These are phyloP conservation scores for Pterostichus madidus DNA, from an alignment of 2,888 invertebrate genomes.

Conservation along the genomic window DNA sequence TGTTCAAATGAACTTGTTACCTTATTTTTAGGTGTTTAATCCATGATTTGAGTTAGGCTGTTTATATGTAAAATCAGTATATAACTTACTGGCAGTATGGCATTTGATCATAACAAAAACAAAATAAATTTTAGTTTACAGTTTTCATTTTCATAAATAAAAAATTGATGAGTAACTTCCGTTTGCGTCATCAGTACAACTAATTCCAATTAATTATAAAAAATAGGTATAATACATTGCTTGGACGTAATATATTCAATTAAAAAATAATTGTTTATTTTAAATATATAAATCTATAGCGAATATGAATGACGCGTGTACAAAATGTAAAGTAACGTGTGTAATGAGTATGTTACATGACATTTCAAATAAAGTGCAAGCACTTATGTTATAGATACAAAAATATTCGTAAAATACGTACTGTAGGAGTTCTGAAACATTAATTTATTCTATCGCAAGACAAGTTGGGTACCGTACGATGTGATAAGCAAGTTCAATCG, in stretches of 20 bases:
- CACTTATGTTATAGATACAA: conserved; percentile 28
- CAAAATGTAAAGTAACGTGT: conserved; percentile 27
- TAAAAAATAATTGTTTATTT: background rate
- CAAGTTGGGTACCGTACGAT: background rate
- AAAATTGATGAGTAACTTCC: too few relatives aligned
- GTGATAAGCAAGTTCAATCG: background rate
- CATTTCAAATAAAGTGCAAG: conserved; percentile 25
- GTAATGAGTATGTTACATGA: conserved; percentile 58
- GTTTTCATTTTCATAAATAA: too few relatives aligned
- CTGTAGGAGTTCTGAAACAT: background rate
- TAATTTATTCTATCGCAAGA: conserved; percentile 20
- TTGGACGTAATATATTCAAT: background rate
- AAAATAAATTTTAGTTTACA: too few relatives aligned
- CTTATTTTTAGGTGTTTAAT: too few relatives aligned
- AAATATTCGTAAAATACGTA: conserved; percentile 27
- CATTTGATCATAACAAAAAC: too few relatives aligned
- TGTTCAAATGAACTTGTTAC: too few relatives aligned
- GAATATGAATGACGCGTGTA: background rate
- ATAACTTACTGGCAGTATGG: too few relatives aligned
- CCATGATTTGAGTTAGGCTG: too few relatives aligned
- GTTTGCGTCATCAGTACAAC: too few relatives aligned
- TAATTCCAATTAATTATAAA: background rate
- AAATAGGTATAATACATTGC: background rate
- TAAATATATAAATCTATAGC: background rate
- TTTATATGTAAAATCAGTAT: too few relatives aligned